Conservation (phyloP, 2,888 invertebrate genomes). For the Clivina fossor region DNA sequence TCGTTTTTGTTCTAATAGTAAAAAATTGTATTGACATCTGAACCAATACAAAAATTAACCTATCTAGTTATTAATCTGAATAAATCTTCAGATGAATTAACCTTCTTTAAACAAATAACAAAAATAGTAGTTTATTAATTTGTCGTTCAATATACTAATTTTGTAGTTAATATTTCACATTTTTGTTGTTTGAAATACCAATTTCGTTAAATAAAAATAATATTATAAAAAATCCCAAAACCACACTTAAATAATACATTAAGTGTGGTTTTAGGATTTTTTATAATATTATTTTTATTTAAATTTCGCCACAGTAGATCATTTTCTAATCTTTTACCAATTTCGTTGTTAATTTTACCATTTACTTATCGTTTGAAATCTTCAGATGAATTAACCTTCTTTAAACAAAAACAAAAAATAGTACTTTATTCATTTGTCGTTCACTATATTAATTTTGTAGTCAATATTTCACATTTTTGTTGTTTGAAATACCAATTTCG, state of each 20-base stretch:
- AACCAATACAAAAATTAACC: slow-evolving; percentile 16
- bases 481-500: background rate
- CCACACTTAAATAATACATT: too few relatives aligned
- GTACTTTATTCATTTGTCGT: background rate
- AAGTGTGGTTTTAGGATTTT: too few relatives aligned
- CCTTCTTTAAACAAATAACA: background rate
- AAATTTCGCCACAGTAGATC: too few relatives aligned
- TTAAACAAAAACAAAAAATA: background rate
- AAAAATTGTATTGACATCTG: too few relatives aligned
- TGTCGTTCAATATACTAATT: background rate
- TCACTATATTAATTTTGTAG: background rate
- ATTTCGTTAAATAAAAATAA: too few relatives aligned
- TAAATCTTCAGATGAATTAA: background rate
- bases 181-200: background rate
- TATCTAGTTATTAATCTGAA: too few relatives aligned
- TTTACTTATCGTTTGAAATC: too few relatives aligned
- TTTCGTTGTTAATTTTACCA: slow-evolving; percentile 27
- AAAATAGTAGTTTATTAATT: background rate
- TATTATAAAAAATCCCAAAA: too few relatives aligned
- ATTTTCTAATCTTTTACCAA: too few relatives aligned
- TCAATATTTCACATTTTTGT: background rate
- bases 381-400: background rate
- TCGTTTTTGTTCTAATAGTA: too few relatives aligned
- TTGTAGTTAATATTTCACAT: background rate
- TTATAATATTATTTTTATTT: too few relatives aligned